phyloP scores from a whole-genome alignment of 2,888 invertebrate genomes.

The Cryptus armator region DNA sequence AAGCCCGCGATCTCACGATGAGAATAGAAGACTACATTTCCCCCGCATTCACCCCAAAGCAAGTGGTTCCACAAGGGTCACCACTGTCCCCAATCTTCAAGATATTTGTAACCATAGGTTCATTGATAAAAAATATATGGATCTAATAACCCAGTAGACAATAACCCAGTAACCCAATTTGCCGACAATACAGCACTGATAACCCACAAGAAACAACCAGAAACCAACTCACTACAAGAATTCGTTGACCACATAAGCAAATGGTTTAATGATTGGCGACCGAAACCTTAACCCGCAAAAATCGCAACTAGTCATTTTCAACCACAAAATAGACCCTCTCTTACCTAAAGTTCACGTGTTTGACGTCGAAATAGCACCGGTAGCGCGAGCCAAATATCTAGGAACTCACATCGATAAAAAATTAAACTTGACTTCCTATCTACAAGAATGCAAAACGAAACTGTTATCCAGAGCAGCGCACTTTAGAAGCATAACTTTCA shows the following conservation, averaged over 20 bases:
- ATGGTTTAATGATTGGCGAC: conserved; percentile 50
- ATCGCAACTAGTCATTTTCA: conserved; percentile 1
- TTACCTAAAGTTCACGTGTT: neutral
- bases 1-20: neutral
- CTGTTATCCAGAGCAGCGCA: neutral
- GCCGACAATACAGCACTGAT: conserved; percentile 11
- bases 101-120: too few species aligned
- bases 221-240: neutral
- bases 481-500: neutral
- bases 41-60: neutral
- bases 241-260: neutral
- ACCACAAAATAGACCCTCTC: neutral
- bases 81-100: conserved; percentile 9
- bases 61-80: conserved; percentile 6
- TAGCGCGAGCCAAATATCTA: neutral
- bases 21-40: neutral
- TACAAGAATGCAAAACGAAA: conserved; percentile 1
- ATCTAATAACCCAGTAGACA: neutral
- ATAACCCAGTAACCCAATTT: too few species aligned
- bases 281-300: conserved; percentile 24
- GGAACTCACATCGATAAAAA: neutral
- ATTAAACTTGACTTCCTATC: neutral
- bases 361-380: neutral
- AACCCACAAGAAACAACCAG: neutral
- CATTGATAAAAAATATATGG: too few species aligned